Evolutionary conservation across 2,888 invertebrate genomes (phyloP), one percentile per base, ranked within the genome.

Genomic region (Aphidius colemani): DNA sequence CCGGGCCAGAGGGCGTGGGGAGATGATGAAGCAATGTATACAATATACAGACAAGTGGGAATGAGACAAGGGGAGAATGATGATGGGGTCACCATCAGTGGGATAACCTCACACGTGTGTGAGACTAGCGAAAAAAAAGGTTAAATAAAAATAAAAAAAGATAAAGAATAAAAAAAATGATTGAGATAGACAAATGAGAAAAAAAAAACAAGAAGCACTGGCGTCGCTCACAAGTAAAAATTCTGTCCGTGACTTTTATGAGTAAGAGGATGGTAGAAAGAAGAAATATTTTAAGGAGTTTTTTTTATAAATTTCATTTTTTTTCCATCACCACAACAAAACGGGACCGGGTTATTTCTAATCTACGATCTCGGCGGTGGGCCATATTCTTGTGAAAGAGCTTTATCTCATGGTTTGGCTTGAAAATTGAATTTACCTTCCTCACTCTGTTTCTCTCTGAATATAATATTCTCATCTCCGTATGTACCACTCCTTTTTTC

Each of bases 51-150:
- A 50, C 9, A 59, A 46, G 18, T 61, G 48, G 65, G 65, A 44
- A 45, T 18, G 46, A 51, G 63, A 49, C 63, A 61, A 63, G 66
- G 63, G 64, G 66, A 65, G 60, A 69, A 73, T 74, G 73, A 75
- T 70, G 75, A 71, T 71, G 74, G 76, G 76, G 76, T 77, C 76
- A 77, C 74, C 72, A 69, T 74, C 72, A 70, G 64, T 69, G 72
- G 75, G 77, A 77, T 76, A 75, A 76, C 75, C 77, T 72, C 74
- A 75, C 78, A 76, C 78, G 77, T 77, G 78, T 75, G 75, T 46
- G 57, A 72, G 73, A 66, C 74, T 71, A 65, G 73, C 75, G 74
- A 72, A 73, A 72, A 70, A 67, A 30, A 30, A 30, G 30, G 30
- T 30, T 30, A 30, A 30, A 30, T 30, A 30, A 30, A 30, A 30